Conservation (phyloP, 2,113 vertebrate species). For the Calidris pygmaea region DNA sequence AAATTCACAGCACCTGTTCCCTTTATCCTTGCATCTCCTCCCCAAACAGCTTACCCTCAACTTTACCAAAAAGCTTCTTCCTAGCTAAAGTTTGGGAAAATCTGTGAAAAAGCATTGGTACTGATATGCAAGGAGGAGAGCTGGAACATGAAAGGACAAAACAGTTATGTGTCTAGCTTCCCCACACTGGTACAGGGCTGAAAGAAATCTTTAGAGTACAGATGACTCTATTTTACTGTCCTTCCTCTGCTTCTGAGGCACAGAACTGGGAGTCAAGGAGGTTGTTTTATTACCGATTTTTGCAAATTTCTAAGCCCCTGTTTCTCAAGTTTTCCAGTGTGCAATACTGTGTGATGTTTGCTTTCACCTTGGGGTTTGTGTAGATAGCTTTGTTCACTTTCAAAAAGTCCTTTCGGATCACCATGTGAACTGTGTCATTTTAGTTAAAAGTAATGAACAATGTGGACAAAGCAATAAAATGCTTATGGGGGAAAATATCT, state of each 20-base stretch:
- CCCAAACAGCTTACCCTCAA: background rate
- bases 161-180: background rate
- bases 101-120: background rate
- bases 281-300: background rate
- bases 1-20: background rate
- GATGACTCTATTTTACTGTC: background rate
- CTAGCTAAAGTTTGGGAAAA: conserved; percentile 10
- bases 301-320: background rate
- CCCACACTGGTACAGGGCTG: background rate
- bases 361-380: conserved; percentile 5
- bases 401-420: background rate
- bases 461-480: background rate
- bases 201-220: background rate
- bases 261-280: background rate
- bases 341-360: background rate
- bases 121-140: background rate
- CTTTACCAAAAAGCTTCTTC: background rate
- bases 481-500: background rate
- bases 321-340: background rate
- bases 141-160: background rate
- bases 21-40: background rate
- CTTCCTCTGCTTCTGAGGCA: background rate
- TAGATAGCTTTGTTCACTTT: background rate
- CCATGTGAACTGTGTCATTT: background rate
- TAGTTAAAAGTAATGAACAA: background rate